Evolutionary conservation across 2,113 vertebrate genomes (phyloP), one percentile per base, ranked within the genome.

Genomic region (Cygnus buccinator): DNA sequence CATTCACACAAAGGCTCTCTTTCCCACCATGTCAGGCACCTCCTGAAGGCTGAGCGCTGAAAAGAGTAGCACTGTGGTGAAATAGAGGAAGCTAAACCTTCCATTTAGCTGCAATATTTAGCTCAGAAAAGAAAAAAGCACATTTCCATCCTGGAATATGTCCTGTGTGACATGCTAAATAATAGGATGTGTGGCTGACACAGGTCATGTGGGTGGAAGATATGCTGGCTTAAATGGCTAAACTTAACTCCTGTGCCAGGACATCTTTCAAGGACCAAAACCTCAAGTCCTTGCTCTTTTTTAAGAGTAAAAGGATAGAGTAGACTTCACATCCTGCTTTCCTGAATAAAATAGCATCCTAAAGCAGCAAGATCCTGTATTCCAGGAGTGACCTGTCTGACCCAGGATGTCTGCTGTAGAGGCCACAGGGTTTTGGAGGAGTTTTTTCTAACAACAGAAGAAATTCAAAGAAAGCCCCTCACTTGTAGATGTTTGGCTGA

Each of bases 371-470:
- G 92, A 46, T 82, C 39, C 77, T 82, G 62, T 50, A 9, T 25
- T 84, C 33, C 21, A 5, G 41, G 62, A 29, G 52, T 95, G 94
- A 95, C 96, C 94, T 82, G 80, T 21, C 62, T 95, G 93, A 94
- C 93, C 77, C 89, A 95, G 96, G 96, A 96, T 97, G 74, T 95
- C 89, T 95, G 89, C 1, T 82, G 23, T 11, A 73, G 77, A 61
- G 59, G 63, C 63, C 23, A 18, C 2, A 6, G n/a, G 14, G 4
- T 62, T 82, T 81, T 88, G 70, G 44, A 39, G 66, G 58, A 35
- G 20, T 37, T 68, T 93, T 94, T 79, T n/a, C 63, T 76, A 68
- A 94, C 93, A 95, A 78, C 37, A 90, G 85, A 16, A 67, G 48
- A 79, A 88, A 58, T 75, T 83, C 80, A 95, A 93, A 79, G 84